Conservation (phyloP, 2,888 invertebrate species). For the Neoascia interrupta region DNA sequence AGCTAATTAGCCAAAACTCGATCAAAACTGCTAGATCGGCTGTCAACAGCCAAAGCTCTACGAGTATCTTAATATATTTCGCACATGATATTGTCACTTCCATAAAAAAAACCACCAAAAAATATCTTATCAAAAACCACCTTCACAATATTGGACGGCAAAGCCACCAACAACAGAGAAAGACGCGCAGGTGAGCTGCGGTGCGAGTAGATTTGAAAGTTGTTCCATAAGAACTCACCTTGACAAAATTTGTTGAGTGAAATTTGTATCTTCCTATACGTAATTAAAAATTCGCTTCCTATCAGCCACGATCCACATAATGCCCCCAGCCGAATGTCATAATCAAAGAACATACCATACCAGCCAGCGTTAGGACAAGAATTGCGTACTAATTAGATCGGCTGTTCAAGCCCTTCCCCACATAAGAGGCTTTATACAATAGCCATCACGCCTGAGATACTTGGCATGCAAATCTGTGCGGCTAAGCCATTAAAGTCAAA, state of each 20-base stretch:
- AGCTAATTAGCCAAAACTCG: no score
- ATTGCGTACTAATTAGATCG: conserved; percentile 13
- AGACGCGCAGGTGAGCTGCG: no score
- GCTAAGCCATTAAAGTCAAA: conserved; percentile 49
- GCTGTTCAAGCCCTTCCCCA: conserved; percentile 36
- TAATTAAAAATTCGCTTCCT: conserved; percentile 41
- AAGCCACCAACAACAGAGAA: no score
- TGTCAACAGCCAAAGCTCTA: no score
- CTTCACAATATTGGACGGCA: no score
- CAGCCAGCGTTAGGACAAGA: conserved; percentile 33
- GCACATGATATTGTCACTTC: no score
- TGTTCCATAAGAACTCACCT: conserved; percentile 50
- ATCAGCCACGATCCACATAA: conserved; percentile 14
- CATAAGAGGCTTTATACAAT: not conserved
- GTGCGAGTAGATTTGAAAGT: conserved; percentile 53
- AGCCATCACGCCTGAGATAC: conserved; percentile 21
- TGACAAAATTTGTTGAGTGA: conserved; percentile 31
- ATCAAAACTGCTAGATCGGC: no score
- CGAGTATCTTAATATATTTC: no score
- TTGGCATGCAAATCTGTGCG: conserved; percentile 54
- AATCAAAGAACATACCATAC: not conserved
- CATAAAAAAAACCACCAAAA: no score
- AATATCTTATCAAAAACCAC: no score
- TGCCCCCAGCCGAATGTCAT: conserved; percentile 1
- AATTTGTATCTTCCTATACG: conserved; percentile 21